A percentile compares a stretch with the other conserved stretches of the same genome.
phyloP scores from a whole-genome alignment of 2,888 invertebrate genomes.

The Octonoba sinensis region DNA sequence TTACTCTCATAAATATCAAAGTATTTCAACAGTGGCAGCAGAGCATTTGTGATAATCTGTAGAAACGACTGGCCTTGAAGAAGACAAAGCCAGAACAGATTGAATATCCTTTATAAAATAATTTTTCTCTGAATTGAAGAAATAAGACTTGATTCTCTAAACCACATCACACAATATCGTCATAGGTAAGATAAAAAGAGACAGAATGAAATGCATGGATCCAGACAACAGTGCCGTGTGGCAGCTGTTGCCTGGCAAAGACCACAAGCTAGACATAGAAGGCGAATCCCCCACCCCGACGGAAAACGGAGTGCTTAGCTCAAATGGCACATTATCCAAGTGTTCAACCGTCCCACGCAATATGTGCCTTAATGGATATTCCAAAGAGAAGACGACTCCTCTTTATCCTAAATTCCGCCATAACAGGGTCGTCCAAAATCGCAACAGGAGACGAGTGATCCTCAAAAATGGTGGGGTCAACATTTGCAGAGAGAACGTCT shows the following conservation, averaged over 20 bases:
- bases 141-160: too few relatives aligned
- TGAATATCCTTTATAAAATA: too few relatives aligned
- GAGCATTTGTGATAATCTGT: too few relatives aligned
- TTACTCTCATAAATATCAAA: too few relatives aligned
- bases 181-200: too few relatives aligned
- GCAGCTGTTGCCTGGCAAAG: conserved; percentile 50
- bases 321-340: conserved; percentile 41
- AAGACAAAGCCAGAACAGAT: too few relatives aligned
- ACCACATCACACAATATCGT: too few relatives aligned
- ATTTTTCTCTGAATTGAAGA: too few relatives aligned
- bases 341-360: conserved; percentile 58
- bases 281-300: conserved; percentile 46
- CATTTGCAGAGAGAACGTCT: conserved; percentile 94
- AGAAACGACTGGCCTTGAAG: too few relatives aligned
- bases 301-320: conserved; percentile 41
- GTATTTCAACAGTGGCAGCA: too few relatives aligned
- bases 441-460: conserved; percentile 90
- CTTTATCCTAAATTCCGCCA: conserved; percentile 27
- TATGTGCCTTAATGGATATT: conserved; percentile 60
- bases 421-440: conserved; percentile 74
- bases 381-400: conserved; percentile 24
- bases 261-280: conserved; percentile 43
- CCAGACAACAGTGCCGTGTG: conserved; percentile 58
- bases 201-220: conserved; percentile 50
- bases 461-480: conserved; percentile 99